Conservation (phyloP, 2,797 vertebrate species). For the Sebastolobus alascanus region DNA sequence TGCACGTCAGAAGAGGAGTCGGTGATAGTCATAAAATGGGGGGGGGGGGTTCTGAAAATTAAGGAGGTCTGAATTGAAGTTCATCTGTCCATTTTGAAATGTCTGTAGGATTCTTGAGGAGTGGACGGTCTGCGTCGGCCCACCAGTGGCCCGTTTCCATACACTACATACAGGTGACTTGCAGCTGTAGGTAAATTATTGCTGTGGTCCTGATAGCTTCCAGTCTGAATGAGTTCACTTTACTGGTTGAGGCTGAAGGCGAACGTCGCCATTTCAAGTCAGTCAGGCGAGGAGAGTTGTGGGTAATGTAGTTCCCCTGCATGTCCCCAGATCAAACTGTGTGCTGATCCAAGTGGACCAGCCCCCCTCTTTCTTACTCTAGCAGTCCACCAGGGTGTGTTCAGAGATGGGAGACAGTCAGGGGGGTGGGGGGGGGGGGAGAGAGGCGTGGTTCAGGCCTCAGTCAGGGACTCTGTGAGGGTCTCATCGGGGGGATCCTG, state of each 20-base stretch:
- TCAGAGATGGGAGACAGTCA: neutral
- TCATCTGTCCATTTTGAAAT: slow-evolving; percentile 9
- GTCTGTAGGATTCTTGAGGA: slow-evolving; percentile 12
- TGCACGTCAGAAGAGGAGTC: slow-evolving; percentile 20
- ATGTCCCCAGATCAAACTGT: slow-evolving; percentile 4
- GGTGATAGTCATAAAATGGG: slow-evolving; percentile 30
- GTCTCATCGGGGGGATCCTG: slow-evolving; percentile 69
- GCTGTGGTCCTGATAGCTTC: slow-evolving; percentile 70
- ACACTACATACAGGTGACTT: slow-evolving; percentile 32
- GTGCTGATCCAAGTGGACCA: slow-evolving; percentile 5
- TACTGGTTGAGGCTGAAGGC: slow-evolving; percentile 41
- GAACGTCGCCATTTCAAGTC: slow-evolving; percentile 67
- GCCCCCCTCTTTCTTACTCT: neutral
- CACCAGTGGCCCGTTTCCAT: slow-evolving; percentile 58
- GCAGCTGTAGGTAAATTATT: slow-evolving; percentile 67
- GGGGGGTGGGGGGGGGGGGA: neutral
- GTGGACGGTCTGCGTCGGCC: slow-evolving; percentile 41
- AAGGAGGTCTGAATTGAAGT: slow-evolving; percentile 25
- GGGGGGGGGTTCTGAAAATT: neutral
- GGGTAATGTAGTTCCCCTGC: slow-evolving; percentile 32
- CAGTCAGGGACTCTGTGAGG: slow-evolving; percentile 59
- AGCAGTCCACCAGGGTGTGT: neutral
- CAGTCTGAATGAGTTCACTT: slow-evolving; percentile 32
- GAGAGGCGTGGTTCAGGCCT: slow-evolving; percentile 60
- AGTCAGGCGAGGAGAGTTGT: slow-evolving; percentile 61